Conservation (phyloP, 2,797 vertebrate genomes). For the Anguilla anguilla region DNA sequence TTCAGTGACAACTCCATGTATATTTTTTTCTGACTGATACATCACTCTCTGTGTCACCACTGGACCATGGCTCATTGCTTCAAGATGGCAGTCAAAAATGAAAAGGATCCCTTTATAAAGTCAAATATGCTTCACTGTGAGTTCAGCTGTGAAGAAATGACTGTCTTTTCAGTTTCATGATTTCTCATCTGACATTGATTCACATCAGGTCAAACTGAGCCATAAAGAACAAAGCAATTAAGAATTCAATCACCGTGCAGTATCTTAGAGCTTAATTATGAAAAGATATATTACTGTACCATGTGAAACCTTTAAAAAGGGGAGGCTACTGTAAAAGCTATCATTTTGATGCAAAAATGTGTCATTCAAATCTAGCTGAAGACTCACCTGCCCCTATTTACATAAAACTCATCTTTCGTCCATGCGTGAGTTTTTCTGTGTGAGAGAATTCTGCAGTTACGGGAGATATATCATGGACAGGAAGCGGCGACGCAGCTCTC, state of each 20-base stretch:
- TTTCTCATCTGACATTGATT: slow-evolving; percentile 36
- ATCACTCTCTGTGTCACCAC: slow-evolving; percentile 33
- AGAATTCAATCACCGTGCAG: not conserved
- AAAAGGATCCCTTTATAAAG: slow-evolving; percentile 16
- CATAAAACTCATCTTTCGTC: not conserved
- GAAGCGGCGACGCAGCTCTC: not conserved
- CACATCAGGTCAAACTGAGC: slow-evolving; percentile 18
- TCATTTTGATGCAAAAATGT: not conserved
- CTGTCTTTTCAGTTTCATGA: slow-evolving; percentile 27
- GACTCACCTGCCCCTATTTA: not conserved
- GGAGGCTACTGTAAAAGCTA: not conserved
- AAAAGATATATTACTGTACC: slow-evolving; percentile 12
- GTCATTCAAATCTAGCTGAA: not conserved
- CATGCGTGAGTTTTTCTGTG: not conserved
- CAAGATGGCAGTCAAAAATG: slow-evolving; percentile 23
- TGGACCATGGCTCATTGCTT: slow-evolving; percentile 38
- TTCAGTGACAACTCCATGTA: slow-evolving; percentile 29
- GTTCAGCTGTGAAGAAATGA: slow-evolving; percentile 45
- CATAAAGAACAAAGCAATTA: slow-evolving; percentile 25
- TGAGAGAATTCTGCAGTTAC: not conserved
- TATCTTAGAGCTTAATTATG: slow-evolving; percentile 5
- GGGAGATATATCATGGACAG: not conserved
- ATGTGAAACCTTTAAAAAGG: not conserved
- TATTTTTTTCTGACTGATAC: slow-evolving; percentile 34
- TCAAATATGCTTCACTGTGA: slow-evolving; percentile 43